Conservation (phyloP, 1,140 invertebrate genomes). For the Adelges cooleyi region DNA sequence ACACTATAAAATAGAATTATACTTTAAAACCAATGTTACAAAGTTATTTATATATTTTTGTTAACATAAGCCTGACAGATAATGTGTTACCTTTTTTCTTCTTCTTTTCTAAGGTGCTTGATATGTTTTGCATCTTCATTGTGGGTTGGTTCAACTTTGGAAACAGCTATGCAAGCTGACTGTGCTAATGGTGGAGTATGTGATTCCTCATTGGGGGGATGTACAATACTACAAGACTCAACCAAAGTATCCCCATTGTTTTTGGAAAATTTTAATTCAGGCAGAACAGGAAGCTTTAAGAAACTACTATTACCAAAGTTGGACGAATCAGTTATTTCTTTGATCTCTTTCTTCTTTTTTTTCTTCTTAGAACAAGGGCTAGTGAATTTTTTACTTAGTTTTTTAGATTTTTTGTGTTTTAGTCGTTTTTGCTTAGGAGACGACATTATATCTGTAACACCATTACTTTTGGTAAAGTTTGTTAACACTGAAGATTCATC, state of each 20-base stretch:
- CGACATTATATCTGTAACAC: not conserved
- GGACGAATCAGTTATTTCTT: not conserved
- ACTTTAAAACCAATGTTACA: not conserved
- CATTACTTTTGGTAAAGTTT: not conserved
- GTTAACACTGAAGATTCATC: conserved; percentile 5
- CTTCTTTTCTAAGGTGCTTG: conserved; percentile 7
- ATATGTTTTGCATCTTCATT: not conserved
- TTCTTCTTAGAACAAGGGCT: conserved; percentile 31
- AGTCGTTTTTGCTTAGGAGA: not conserved
- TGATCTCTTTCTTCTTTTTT: conserved; percentile 28
- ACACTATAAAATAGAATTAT: not conserved
- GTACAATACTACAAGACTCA: conserved; percentile 25
- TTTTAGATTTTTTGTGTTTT: conserved; percentile 30
- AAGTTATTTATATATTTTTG: not conserved
- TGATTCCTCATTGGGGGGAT: not conserved
- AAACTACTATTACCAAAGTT: not conserved
- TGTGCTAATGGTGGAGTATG: conserved; percentile 15
- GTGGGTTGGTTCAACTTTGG: not conserved
- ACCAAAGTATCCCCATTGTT: conserved; percentile 5
- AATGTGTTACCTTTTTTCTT: conserved; percentile 20
- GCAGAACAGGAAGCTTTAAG: not conserved
- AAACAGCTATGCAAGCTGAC: not conserved
- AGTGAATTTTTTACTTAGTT: conserved; percentile 29
- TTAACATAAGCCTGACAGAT: not conserved
- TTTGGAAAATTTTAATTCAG: not conserved